Evolutionary conservation across 2,888 invertebrate species (phyloP).

Genomic region (Spilarctia lutea): DNA sequence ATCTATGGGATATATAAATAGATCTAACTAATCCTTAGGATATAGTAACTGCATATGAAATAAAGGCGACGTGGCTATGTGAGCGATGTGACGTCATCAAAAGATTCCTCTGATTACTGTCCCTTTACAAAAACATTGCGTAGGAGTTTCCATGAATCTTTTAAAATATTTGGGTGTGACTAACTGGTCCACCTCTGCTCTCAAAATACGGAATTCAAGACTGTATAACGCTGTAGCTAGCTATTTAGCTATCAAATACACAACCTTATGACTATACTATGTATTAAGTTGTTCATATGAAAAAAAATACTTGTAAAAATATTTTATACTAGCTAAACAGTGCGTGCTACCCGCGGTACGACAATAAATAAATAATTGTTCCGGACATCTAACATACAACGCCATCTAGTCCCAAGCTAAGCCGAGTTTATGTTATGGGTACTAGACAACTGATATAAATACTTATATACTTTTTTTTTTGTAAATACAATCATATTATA

Average conservation of each 20-base stretch:
- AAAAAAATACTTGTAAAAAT: background rate
- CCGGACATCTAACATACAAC: too few species aligned
- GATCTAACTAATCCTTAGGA: background rate
- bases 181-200: background rate
- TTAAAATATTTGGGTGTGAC: background rate
- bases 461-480: too few species aligned
- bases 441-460: too few species aligned
- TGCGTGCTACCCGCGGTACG: too few species aligned
- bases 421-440: too few species aligned
- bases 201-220: background rate
- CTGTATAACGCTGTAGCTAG: too few species aligned
- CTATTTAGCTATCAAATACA: too few species aligned
- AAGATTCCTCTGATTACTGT: background rate
- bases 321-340: too few species aligned
- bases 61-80: background rate
- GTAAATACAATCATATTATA: too few species aligned
- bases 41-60: background rate
- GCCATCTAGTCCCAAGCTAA: too few species aligned
- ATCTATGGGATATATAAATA: background rate
- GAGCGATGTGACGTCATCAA: background rate
- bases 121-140: background rate
- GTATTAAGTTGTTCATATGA: too few species aligned
- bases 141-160: background rate
- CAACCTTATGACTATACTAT: background rate
- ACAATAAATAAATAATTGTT: too few species aligned